Conservation (phyloP, 2,113 vertebrate species). For the Peromyscus leucopus region DNA sequence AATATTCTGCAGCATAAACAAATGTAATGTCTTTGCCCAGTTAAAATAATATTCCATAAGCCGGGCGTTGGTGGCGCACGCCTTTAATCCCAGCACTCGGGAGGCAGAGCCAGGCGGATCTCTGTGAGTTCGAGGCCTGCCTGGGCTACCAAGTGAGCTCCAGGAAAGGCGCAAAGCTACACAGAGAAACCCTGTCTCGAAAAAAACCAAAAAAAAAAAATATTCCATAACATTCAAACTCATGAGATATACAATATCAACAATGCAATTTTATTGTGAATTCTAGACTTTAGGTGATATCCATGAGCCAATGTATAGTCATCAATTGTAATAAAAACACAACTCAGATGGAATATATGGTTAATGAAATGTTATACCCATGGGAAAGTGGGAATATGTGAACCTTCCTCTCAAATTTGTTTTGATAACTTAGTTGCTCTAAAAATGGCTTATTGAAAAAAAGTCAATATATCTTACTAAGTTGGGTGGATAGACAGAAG, state of each 20-base stretch:
- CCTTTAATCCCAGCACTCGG: too few species aligned
- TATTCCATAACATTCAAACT: too few species aligned
- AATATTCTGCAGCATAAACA: too few species aligned
- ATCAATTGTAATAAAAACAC: neutral
- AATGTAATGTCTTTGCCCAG: too few species aligned
- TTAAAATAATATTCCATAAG: too few species aligned
- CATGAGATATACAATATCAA: neutral
- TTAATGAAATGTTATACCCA: neutral
- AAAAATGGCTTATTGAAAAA: neutral
- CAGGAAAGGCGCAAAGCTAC: too few species aligned
- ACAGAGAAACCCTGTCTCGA: too few species aligned
- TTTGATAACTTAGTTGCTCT: neutral
- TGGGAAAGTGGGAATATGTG: neutral
- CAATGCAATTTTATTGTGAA: neutral
- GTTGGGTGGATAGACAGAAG: neutral
- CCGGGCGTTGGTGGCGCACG: too few species aligned
- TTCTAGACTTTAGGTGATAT: neutral
- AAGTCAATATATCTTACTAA: neutral
- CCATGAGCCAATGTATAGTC: neutral
- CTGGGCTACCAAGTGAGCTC: too few species aligned
- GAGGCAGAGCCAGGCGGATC: too few species aligned
- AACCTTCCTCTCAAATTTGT: neutral
- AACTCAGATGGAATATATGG: neutral
- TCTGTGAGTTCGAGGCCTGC: too few species aligned
- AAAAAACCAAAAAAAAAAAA: too few species aligned